These are phyloP conservation scores for Chlorospingus flavigularis DNA, from an alignment of 2,797 vertebrate genomes.

Conservation along the genomic window DNA sequence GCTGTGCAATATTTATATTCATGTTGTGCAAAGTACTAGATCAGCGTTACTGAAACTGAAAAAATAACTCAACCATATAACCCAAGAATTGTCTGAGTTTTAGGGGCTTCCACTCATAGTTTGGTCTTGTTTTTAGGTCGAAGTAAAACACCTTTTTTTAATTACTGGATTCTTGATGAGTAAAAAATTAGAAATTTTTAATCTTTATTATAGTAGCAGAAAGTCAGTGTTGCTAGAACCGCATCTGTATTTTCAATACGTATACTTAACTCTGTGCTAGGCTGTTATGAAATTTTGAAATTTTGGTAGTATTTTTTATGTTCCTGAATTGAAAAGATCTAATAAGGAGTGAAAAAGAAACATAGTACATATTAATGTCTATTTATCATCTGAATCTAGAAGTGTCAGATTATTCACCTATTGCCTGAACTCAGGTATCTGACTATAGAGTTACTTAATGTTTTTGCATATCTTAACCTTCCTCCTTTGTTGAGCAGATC, in stretches of 20 bases:
- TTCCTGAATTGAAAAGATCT: neutral
- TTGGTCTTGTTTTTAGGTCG: neutral
- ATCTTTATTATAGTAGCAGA: neutral
- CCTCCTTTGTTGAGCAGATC: neutral
- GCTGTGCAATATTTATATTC: neutral
- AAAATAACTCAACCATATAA: neutral
- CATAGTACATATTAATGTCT: too few species aligned
- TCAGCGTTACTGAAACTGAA: neutral
- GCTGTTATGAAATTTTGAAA: neutral
- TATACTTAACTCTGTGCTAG: neutral
- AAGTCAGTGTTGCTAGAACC: neutral
- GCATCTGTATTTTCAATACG: neutral
- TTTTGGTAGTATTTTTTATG: neutral
- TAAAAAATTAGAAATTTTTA: neutral
- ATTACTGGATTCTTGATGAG: neutral
- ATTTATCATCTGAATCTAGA: neutral
- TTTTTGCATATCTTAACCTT: neutral
- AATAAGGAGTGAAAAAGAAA: neutral
- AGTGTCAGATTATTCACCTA: neutral
- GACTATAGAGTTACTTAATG: neutral
- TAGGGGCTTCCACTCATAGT: neutral
- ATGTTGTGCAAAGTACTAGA: neutral
- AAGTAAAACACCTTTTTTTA: neutral
- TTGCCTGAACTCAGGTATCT: neutral
- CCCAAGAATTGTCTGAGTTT: neutral